These are phyloP conservation scores for Drosophila kikkawai DNA, from an alignment of 1,140 invertebrate genomes.

Conservation along the genomic window DNA sequence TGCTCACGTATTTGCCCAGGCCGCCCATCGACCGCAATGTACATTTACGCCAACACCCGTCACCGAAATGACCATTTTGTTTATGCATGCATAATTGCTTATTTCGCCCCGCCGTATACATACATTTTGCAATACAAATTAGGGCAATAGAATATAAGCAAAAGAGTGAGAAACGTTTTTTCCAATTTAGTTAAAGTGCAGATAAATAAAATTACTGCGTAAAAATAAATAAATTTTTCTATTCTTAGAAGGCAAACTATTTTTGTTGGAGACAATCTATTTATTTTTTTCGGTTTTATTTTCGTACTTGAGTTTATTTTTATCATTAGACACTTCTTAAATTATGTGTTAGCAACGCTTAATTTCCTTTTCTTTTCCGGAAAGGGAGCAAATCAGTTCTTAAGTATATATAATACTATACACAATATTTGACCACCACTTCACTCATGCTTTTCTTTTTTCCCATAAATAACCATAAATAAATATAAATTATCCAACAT, in stretches of 20 bases:
- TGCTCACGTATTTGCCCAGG: conserved; percentile 44
- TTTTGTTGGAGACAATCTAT: background rate
- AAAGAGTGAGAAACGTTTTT: background rate
- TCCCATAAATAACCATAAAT: conserved; percentile 54
- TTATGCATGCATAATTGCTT: conserved; percentile 77
- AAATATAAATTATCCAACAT: conserved; percentile 70
- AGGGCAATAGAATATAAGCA: background rate
- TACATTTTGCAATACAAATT: conserved; percentile 5
- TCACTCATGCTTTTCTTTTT: conserved; percentile 30
- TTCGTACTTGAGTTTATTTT: background rate
- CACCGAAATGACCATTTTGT: conserved; percentile 56
- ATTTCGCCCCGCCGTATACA: conserved; percentile 22
- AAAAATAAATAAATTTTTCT: background rate
- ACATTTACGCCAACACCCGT: conserved; percentile 4
- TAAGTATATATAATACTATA: no score
- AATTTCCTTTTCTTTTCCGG: conserved; percentile 9
- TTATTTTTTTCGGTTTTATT: background rate
- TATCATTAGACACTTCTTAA: conserved; percentile 11
- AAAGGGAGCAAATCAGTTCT: conserved; percentile 1
- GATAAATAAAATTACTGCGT: background rate
- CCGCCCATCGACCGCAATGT: conserved; percentile 22
- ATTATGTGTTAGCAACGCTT: background rate
- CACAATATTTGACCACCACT: conserved; percentile 25
- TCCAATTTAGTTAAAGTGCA: background rate
- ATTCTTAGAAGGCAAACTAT: background rate